Evolutionary conservation across 2,888 invertebrate species (phyloP).

Genomic region (Sialis fuliginosa): DNA sequence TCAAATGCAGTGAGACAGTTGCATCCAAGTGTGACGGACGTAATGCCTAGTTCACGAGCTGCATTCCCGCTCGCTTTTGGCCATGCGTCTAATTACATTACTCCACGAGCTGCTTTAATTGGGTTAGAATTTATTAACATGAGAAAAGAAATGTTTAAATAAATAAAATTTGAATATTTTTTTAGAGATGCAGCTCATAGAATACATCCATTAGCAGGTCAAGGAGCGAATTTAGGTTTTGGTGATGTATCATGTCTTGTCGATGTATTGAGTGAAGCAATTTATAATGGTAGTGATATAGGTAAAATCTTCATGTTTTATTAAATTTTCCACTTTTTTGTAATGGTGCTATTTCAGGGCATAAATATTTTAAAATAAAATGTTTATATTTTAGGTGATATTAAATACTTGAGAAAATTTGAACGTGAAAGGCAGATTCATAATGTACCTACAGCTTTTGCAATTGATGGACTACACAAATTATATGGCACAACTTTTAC

Average conservation of each 20-base stretch:
- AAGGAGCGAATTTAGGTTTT: slow-evolving; percentile 95
- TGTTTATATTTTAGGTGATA: slow-evolving; percentile 33
- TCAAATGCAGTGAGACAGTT: slow-evolving; percentile 21
- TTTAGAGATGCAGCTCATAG: slow-evolving; percentile 73
- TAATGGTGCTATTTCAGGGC: not conserved
- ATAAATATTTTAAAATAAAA: not conserved
- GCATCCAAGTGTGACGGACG: slow-evolving; percentile 48
- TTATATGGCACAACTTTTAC: slow-evolving; percentile 58
- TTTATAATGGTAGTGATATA: slow-evolving; percentile 54
- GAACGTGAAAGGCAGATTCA: slow-evolving; percentile 69
- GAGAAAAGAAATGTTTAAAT: slow-evolving; percentile 1
- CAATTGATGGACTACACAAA: slow-evolving; percentile 71
- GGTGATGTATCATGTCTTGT: slow-evolving; percentile 73
- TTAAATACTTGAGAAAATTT: slow-evolving; percentile 57
- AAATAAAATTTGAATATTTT: slow-evolving; percentile 7
- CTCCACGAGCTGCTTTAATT: slow-evolving; percentile 63
- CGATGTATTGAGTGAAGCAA: slow-evolving; percentile 46
- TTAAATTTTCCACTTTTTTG: too few relatives aligned
- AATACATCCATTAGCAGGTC: slow-evolving; percentile 91
- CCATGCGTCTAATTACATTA: slow-evolving; percentile 72
- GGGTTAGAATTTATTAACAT: slow-evolving; percentile 39
- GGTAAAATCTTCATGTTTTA: slow-evolving; percentile 31
- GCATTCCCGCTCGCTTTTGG: slow-evolving; percentile 86
- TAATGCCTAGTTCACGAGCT: slow-evolving; percentile 51
- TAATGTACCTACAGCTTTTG: slow-evolving; percentile 76